Evolutionary conservation across 1,140 invertebrate genomes (phyloP).

Genomic region (Prorops nasuta): DNA sequence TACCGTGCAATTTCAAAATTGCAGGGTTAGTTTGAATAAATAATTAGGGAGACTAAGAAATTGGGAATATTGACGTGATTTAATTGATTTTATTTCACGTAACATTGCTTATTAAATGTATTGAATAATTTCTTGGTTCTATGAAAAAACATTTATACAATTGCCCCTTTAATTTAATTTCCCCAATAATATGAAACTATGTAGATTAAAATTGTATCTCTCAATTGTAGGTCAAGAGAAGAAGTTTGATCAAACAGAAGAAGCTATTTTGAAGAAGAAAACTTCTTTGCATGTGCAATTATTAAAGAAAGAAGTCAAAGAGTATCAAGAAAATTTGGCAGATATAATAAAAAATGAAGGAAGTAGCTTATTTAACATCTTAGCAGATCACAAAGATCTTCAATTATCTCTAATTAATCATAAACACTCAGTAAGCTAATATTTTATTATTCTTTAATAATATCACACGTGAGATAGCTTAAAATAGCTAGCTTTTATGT

Average conservation of each 20-base stretch:
- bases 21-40: slow-evolving; percentile 53
- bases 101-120: not conserved
- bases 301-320: slow-evolving; percentile 58
- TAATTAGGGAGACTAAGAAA: too few species aligned
- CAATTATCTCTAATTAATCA: slow-evolving; percentile 61
- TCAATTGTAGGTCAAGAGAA: slow-evolving; percentile 57
- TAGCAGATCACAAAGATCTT: slow-evolving; percentile 58
- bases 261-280: slow-evolving; percentile 56
- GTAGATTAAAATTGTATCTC: slow-evolving; percentile 7
- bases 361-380: slow-evolving; percentile 55
- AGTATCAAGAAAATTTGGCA: slow-evolving; percentile 57
- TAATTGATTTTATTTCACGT: slow-evolving; percentile 2
- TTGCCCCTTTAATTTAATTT: not conserved
- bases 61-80: slow-evolving; percentile 2
- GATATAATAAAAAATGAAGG: slow-evolving; percentile 60
- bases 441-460: not conserved
- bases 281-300: slow-evolving; percentile 57
- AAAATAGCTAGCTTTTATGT: slow-evolving; percentile 10
- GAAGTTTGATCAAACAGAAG: slow-evolving; percentile 58
- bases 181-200: slow-evolving; percentile 8
- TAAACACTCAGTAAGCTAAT: slow-evolving; percentile 38
- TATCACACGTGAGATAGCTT: slow-evolving; percentile 7
- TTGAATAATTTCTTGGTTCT: not conserved
- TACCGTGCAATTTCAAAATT: slow-evolving; percentile 64
- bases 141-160: not conserved